Conservation (phyloP, 2,113 vertebrate species). For the Larimichthys crocea region DNA sequence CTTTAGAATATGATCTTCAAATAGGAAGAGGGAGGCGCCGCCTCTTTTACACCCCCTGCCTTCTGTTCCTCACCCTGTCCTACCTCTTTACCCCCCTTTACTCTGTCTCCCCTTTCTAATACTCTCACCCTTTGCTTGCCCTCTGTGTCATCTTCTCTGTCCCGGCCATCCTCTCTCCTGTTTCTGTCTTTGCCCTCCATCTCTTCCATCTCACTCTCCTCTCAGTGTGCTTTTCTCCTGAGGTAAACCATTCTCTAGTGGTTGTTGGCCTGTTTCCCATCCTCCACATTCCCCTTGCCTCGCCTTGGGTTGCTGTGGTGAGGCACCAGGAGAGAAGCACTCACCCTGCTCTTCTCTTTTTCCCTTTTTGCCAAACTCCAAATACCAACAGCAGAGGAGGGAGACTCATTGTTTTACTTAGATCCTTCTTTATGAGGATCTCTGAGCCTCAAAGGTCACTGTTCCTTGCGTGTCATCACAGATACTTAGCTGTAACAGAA, state of each 20-base stretch:
- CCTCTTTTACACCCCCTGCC: constrained; percentile 1
- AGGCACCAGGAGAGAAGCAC: constrained; percentile 56
- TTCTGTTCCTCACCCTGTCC: not conserved
- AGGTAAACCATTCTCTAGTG: constrained; percentile 56
- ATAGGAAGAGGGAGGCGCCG: constrained; percentile 15
- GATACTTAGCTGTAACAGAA: not conserved
- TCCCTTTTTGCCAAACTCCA: constrained; percentile 40
- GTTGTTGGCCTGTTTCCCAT: constrained; percentile 66
- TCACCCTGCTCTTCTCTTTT: constrained; percentile 53
- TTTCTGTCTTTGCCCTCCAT: constrained; percentile 10
- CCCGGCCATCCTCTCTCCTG: constrained; percentile 14
- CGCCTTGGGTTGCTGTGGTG: constrained; percentile 73
- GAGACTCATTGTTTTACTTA: constrained; percentile 34
- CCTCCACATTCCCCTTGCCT: constrained; percentile 67
- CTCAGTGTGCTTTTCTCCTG: constrained; percentile 32
- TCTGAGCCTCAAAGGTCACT: constrained; percentile 22
- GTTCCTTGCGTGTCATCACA: not conserved
- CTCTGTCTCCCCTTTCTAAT: constrained; percentile 8
- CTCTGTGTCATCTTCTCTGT: not conserved
- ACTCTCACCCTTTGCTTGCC: constrained; percentile 24
- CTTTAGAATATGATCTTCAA: constrained; percentile 56
- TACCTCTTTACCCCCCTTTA: not conserved
- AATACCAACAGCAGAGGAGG: constrained; percentile 49
- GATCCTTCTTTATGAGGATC: constrained; percentile 1
- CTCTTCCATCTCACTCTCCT: constrained; percentile 5